phyloP scores from a whole-genome alignment of 2,113 vertebrate genomes.

The Ardeotis arabs region DNA sequence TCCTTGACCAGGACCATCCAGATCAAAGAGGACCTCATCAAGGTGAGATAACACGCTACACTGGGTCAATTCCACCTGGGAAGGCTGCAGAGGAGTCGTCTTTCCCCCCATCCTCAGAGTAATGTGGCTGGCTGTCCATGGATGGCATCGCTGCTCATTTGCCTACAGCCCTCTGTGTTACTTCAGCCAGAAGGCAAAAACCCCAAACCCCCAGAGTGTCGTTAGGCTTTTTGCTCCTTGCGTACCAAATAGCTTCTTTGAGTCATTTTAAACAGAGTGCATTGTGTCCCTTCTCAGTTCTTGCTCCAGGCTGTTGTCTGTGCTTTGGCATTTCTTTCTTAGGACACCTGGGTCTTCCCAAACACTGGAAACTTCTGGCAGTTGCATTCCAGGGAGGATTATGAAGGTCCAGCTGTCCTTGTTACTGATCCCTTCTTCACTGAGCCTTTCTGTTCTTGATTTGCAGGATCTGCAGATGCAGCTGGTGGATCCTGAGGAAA shows the following conservation, averaged over 20 bases:
- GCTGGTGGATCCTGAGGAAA: conserved; percentile 83
- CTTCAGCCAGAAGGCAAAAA: background rate
- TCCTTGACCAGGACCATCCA: conserved; percentile 79
- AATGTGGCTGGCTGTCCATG: background rate
- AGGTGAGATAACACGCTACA: conserved; percentile 68
- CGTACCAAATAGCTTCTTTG: background rate
- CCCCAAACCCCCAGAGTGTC: background rate
- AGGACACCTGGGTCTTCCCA: background rate
- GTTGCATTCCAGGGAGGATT: background rate
- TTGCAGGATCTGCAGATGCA: conserved; percentile 87
- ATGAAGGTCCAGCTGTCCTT: background rate
- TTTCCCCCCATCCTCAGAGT: background rate
- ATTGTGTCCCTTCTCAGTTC: background rate
- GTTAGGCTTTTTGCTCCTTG: background rate
- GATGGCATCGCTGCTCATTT: background rate
- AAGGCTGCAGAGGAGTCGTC: background rate
- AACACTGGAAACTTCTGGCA: background rate
- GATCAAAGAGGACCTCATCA: conserved; percentile 88
- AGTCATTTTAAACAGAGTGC: background rate
- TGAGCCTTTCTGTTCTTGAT: background rate
- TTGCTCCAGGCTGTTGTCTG: background rate
- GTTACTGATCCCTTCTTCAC: background rate
- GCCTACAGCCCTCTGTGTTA: background rate
- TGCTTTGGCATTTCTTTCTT: background rate
- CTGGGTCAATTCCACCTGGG: background rate